Percentiles rank a stretch among this genome's conserved stretches.
phyloP scores from a whole-genome alignment of 2,113 vertebrate species.

The Eleginops maclovinus region DNA sequence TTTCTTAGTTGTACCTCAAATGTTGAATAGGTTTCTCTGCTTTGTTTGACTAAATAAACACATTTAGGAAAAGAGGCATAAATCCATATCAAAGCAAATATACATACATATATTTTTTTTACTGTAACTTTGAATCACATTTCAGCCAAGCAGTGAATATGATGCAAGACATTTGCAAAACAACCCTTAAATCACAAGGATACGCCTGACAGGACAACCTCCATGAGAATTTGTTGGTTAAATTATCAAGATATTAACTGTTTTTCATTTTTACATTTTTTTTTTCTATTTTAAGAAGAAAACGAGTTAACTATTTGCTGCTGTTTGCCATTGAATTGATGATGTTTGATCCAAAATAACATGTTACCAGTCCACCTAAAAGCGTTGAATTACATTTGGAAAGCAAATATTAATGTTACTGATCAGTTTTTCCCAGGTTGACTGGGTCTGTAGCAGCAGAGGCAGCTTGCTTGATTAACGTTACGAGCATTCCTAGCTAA shows the following conservation, averaged over 20 bases:
- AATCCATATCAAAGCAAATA: background rate
- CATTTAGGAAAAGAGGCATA: background rate
- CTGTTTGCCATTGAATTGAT: background rate
- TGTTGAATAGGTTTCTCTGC: too few relatives aligned
- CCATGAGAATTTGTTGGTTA: background rate
- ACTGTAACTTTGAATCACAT: slow-evolving; percentile 6
- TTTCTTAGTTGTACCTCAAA: too few relatives aligned
- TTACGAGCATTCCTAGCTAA: slow-evolving; percentile 5
- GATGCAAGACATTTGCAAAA: background rate
- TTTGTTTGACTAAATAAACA: slow-evolving; percentile 3
- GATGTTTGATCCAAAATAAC: slow-evolving; percentile 12
- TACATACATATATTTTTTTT: background rate
- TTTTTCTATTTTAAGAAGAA: background rate
- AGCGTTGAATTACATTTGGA: background rate
- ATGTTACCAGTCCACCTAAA: background rate
- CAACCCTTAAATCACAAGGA: background rate
- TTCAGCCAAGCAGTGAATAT: background rate
- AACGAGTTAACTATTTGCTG: background rate
- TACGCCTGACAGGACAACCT: background rate
- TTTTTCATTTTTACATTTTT: background rate
- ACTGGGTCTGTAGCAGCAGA: background rate
- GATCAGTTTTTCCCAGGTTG: background rate
- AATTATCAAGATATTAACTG: background rate
- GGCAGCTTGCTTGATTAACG: background rate
- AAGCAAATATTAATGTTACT: background rate